Evolutionary conservation across 2,113 vertebrate genomes (phyloP).

Genomic region (Anoplopoma fimbria): DNA sequence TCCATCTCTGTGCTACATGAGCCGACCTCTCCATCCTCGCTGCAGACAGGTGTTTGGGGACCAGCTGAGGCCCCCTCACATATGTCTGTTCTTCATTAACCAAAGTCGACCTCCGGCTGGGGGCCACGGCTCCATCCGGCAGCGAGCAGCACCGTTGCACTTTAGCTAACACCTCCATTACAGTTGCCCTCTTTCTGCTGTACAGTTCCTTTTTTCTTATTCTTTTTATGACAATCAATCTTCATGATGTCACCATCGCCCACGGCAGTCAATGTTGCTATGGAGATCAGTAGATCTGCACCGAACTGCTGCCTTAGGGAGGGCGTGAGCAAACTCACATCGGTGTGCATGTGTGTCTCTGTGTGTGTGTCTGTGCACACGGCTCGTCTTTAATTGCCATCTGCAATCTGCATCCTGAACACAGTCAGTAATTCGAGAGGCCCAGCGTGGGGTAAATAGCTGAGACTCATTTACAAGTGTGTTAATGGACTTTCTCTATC

Average conservation of each 20-base stretch:
- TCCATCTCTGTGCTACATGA: slow-evolving; percentile 59
- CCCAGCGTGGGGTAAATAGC: slow-evolving; percentile 80
- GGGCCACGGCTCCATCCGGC: slow-evolving; percentile 18
- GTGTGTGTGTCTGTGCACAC: slow-evolving; percentile 35
- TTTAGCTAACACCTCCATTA: slow-evolving; percentile 46
- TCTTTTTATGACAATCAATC: slow-evolving; percentile 76
- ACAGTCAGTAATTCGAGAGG: slow-evolving; percentile 74
- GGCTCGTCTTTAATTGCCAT: slow-evolving; percentile 80
- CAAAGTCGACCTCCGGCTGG: slow-evolving; percentile 36
- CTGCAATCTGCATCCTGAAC: slow-evolving; percentile 77
- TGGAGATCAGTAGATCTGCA: slow-evolving; percentile 79
- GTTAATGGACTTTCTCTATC: slow-evolving; percentile 74
- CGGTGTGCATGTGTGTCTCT: slow-evolving; percentile 14
- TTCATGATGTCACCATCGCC: slow-evolving; percentile 76
- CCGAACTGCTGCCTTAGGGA: slow-evolving; percentile 60
- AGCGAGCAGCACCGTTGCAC: slow-evolving; percentile 17
- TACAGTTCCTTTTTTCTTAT: slow-evolving; percentile 31
- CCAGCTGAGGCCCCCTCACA: slow-evolving; percentile 39
- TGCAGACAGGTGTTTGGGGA: slow-evolving; percentile 35
- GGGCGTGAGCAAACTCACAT: slow-evolving; percentile 35
- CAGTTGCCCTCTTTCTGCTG: slow-evolving; percentile 39
- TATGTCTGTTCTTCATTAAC: slow-evolving; percentile 43
- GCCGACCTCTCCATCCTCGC: slow-evolving; percentile 24
- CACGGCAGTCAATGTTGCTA: slow-evolving; percentile 77
- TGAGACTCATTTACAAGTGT: slow-evolving; percentile 76